A percentile compares a stretch with the other conserved stretches of the same genome.
Evolutionary conservation across 1,140 invertebrate genomes (phyloP).

Genomic region (Antheraea mylitta): DNA sequence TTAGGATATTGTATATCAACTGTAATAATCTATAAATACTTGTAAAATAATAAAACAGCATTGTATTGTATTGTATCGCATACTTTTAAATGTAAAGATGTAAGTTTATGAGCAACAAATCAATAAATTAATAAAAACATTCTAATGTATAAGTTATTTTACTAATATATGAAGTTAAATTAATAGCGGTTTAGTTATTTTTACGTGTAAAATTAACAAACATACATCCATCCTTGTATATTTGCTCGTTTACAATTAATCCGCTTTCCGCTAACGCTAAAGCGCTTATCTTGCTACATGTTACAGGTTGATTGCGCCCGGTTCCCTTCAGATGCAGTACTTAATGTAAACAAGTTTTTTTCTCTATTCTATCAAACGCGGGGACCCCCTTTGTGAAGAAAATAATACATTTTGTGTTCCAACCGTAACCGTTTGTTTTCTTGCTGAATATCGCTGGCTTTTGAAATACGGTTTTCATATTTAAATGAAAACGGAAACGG

Average conservation of each 20-base stretch:
- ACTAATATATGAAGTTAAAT: no score
- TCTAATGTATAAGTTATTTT: no score
- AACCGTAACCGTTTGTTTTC: constrained; percentile 6
- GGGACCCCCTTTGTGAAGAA: constrained; percentile 34
- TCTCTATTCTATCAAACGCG: constrained; percentile 42
- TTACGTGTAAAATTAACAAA: no score
- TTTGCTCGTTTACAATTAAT: not conserved
- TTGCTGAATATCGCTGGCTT: constrained; percentile 10
- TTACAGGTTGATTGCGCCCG: constrained; percentile 33
- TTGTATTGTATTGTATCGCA: no score
- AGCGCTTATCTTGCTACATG: constrained; percentile 10
- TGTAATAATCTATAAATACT: no score
- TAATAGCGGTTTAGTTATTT: no score
- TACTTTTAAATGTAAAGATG: no score
- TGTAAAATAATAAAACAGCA: no score
- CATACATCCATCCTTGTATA: no score
- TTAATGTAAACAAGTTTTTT: constrained; percentile 50
- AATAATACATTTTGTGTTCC: constrained; percentile 38
- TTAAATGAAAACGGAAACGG: constrained; percentile 9
- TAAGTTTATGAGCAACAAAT: no score
- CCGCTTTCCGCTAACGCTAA: constrained; percentile 1
- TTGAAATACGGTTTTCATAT: constrained; percentile 13
- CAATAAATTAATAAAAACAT: no score
- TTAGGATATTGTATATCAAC: no score
- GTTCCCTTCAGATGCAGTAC: constrained; percentile 39